Evolutionary conservation across 2,113 vertebrate species (phyloP), one percentile per base, ranked within the genome.

Genomic region (Suricata suricatta): DNA sequence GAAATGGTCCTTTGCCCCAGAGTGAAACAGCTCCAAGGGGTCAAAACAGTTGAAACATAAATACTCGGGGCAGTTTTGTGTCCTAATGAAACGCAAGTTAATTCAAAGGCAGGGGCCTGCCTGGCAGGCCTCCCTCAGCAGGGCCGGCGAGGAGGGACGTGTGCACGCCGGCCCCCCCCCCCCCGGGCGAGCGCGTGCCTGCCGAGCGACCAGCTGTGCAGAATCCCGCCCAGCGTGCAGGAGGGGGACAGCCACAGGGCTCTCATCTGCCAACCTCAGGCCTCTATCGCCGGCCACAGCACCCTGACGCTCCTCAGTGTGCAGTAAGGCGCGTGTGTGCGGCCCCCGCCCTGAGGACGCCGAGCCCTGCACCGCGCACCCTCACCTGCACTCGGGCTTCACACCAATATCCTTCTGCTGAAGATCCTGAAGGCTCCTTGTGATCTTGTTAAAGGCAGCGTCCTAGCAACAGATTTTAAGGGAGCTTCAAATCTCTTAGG

Each of bases 391-490:
- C 85, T 99, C 99, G 0, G 99, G 99, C 96, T 99, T 99, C 95
- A 99, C 99, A 17, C 99, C 99, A 2, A 99, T 98, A 63, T 99
- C 99, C 97, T 99, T 99, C 97, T 99, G 99, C 98, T 99, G 99
- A 93, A 99, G 98, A 21, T 99, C 99, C 97, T 99, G 99, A 98
- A 99, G 99, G 97, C 99, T 99, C 97, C 99, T 99, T 0, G 99
- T 99, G 94, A 99, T 99, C 99, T 99, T 99, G 98, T 99, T 99
- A 98, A 99, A 99, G 84, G 99, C 99, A 8, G 99, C 99, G 92
- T 99, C 99, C 99, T 99, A 97, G 96, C 7, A 27, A 98, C 98
- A 19, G 94, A 97, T 98, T 81, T 98, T 90, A 82, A 50, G 0
- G 12, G 88, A 74, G 1, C 60, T 93, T 93, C 92, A 88, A n/a